Conservation (phyloP, 2,888 invertebrate genomes). For the Lithophane socia region DNA sequence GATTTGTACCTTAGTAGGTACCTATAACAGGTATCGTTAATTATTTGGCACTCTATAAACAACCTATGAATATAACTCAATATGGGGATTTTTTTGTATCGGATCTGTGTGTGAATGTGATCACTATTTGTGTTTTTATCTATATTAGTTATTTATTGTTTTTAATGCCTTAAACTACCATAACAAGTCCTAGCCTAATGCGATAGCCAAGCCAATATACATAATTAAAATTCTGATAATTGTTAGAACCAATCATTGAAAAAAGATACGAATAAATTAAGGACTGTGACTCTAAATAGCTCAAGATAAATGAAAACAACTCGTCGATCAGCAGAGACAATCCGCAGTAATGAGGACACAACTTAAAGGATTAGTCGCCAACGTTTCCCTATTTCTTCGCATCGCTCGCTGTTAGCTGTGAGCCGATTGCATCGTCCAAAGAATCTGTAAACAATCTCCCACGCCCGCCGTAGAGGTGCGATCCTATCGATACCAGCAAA, state of each 20-base stretch:
- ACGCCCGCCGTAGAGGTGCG: background rate
- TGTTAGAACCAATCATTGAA: background rate
- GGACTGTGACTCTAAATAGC: background rate
- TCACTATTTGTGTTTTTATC: background rate
- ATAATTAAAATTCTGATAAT: too few species aligned
- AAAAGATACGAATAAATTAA: background rate
- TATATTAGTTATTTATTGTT: background rate
- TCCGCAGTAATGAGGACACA: constrained; percentile 31
- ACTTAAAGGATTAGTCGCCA: constrained; percentile 45
- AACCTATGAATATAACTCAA: background rate
- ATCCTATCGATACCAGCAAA: constrained; percentile 2
- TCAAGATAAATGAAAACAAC: background rate
- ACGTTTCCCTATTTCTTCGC: constrained; percentile 18
- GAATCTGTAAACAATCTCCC: constrained; percentile 54
- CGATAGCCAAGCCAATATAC: too few species aligned
- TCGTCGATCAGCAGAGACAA: constrained; percentile 35
- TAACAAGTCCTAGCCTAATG: too few species aligned
- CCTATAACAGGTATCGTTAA: background rate
- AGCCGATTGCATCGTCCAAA: constrained; percentile 33
- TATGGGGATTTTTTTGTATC: background rate
- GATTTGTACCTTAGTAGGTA: background rate
- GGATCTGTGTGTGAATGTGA: background rate
- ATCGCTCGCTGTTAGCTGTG: background rate
- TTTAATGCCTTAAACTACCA: too few species aligned
- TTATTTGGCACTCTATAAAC: background rate